phyloP scores from a whole-genome alignment of 2,888 invertebrate species.

The Cremastinae sp. region DNA sequence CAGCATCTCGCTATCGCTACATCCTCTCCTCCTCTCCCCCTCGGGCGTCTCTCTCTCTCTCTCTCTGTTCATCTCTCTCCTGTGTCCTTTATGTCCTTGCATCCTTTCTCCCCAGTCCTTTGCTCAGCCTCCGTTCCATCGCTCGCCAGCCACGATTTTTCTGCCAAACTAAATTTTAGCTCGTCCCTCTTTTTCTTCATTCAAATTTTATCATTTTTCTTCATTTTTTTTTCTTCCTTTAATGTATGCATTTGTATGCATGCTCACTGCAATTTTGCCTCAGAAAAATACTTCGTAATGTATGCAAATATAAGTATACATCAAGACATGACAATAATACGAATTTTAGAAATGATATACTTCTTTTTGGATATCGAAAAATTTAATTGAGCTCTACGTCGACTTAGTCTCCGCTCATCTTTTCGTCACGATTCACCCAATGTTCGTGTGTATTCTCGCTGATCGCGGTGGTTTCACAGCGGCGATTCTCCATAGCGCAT shows the following conservation, averaged over 20 bases:
- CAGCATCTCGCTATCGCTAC: slow-evolving; percentile 18
- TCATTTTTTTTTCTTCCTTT: background rate
- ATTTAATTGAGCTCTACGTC: no score
- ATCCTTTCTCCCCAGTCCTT: slow-evolving; percentile 23
- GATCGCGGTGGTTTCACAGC: slow-evolving; percentile 47
- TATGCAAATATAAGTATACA: no score
- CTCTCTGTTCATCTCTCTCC: slow-evolving; percentile 5
- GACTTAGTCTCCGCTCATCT: no score
- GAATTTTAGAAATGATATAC: no score
- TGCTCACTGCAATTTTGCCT: slow-evolving; percentile 31
- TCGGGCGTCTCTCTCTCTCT: slow-evolving; percentile 22
- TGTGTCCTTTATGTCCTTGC: slow-evolving; percentile 4
- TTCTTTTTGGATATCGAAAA: no score
- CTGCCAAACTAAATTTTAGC: background rate
- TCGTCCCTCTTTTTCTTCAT: slow-evolving; percentile 14
- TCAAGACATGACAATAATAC: no score
- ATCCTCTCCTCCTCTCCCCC: slow-evolving; percentile 25
- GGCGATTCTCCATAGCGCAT: slow-evolving; percentile 35
- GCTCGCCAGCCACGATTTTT: background rate
- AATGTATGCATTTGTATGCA: slow-evolving; percentile 4
- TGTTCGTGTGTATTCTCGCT: slow-evolving; percentile 31
- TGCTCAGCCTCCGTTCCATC: background rate
- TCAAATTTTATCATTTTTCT: background rate
- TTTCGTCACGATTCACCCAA: background rate
- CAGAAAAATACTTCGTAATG: no score